Evolutionary conservation across 2,888 invertebrate species (phyloP), one percentile per base, ranked within the genome.

Genomic region (Papilio gigon): DNA sequence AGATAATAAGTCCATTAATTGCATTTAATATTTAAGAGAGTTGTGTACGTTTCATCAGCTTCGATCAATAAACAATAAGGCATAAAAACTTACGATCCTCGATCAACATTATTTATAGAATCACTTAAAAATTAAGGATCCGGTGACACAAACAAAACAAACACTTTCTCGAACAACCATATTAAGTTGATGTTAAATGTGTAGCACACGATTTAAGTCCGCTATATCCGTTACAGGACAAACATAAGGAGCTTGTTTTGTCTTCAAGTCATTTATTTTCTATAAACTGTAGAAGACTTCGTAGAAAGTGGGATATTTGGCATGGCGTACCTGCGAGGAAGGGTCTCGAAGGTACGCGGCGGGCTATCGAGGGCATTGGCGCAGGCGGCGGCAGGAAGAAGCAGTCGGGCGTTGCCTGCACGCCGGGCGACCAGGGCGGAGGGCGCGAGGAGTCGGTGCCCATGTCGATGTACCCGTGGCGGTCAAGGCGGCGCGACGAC

Each of bases 391-490:
- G 37, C 8, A 71, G 80, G 79, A 72, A 78, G 71, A 73, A 79
- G 67, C 37, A 70, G 27, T 63, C 76, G 69, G 47, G n/a, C 12
- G 68, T 47, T 14, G 63, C 35, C 58, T 65, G 62, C 80, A 82
- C 86, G 80, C 79, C 82, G 76, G 83, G 82, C 33, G 59, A 33
- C 27, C 60, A 30, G 0, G 68, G 50, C 14, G 60, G 42, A 20
- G 53, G 44, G 14, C 63, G 66, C 2, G 75, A 70, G 1, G 79
- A 74, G 64, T 85, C 78, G 71, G 84, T 81, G 74, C 87, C 89
- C 93, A 93, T 93, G 73, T 93, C 93, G 77, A 93, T 90, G 73
- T 93, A 93, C 4, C 93, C 93, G 86, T 93, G 92, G 62, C 88
- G 90, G 79, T 94, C 93, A 78, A 88, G 76, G 58, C 84, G 84